Percentiles rank a stretch among this genome's conserved stretches.
phyloP scores from a whole-genome alignment of 2,113 vertebrate genomes.

The Hyaena hyaena region DNA sequence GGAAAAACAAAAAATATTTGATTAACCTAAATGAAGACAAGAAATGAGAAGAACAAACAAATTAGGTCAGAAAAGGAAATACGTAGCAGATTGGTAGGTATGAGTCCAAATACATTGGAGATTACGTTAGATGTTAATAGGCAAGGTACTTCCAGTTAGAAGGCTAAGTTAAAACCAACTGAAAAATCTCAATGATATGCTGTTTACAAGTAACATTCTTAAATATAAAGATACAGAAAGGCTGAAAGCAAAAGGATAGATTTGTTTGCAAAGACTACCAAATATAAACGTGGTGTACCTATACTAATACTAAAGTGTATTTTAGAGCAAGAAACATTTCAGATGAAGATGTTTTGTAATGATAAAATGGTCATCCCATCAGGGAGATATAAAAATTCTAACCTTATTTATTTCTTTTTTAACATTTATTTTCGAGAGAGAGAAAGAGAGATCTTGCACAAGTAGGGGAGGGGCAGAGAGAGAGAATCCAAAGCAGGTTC shows the following conservation, averaged over 20 bases:
- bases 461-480: too few species aligned
- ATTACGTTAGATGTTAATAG: background rate
- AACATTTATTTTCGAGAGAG: too few species aligned
- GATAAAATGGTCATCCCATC: background rate
- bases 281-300: background rate
- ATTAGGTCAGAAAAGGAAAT: background rate
- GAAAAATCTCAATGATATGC: background rate
- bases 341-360: background rate
- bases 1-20: background rate
- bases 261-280: background rate
- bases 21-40: background rate
- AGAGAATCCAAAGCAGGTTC: too few species aligned
- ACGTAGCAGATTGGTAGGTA: background rate
- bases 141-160: background rate
- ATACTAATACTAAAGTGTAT: background rate
- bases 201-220: slow-evolving; percentile 8
- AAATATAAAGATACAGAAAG: background rate
- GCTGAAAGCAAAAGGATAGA: background rate
- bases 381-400: background rate
- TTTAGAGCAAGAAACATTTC: background rate
- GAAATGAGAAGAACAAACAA: background rate
- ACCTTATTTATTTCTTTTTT: background rate
- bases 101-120: background rate
- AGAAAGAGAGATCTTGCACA: too few species aligned
- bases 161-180: background rate